Evolutionary conservation across 2,113 vertebrate species (phyloP).

Genomic region (Arothron firmamentum): DNA sequence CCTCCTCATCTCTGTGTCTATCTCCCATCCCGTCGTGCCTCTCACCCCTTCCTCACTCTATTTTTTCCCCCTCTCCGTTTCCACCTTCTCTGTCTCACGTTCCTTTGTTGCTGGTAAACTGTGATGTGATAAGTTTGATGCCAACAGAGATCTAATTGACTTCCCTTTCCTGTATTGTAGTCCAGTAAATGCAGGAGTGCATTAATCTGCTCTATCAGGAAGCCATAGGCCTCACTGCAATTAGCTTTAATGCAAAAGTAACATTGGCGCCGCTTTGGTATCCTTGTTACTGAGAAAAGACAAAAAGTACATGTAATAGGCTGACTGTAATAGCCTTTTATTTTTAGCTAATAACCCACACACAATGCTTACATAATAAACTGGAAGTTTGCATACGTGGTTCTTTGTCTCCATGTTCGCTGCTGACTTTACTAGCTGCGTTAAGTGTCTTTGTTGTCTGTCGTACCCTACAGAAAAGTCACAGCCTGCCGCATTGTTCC

Average conservation of each 20-base stretch:
- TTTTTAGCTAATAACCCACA: too few relatives aligned
- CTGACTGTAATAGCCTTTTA: too few relatives aligned
- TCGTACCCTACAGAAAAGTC: too few relatives aligned
- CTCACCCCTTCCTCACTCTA: not conserved
- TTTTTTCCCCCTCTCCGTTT: slow-evolving; percentile 1
- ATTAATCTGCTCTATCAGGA: slow-evolving; percentile 6
- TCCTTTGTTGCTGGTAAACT: slow-evolving; percentile 14
- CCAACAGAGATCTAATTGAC: slow-evolving; percentile 25
- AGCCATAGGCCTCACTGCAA: not conserved
- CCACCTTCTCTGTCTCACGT: not conserved
- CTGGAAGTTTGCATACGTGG: too few relatives aligned
- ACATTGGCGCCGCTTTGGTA: too few relatives aligned
- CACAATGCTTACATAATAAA: too few relatives aligned
- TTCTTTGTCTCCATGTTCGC: too few relatives aligned
- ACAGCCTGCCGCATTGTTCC: too few relatives aligned
- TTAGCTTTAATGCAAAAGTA: slow-evolving; percentile 6
- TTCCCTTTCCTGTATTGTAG: slow-evolving; percentile 31
- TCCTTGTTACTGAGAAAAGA: too few relatives aligned
- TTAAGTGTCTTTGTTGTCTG: too few relatives aligned
- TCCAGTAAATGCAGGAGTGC: slow-evolving; percentile 5
- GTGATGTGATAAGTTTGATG: slow-evolving; percentile 15
- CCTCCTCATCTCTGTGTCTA: not conserved
- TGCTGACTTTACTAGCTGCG: too few relatives aligned
- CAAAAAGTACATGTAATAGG: too few relatives aligned
- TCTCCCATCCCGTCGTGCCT: slow-evolving; percentile 1